phyloP scores from a whole-genome alignment of 2,888 invertebrate genomes.

The Polymixis lichenea region DNA sequence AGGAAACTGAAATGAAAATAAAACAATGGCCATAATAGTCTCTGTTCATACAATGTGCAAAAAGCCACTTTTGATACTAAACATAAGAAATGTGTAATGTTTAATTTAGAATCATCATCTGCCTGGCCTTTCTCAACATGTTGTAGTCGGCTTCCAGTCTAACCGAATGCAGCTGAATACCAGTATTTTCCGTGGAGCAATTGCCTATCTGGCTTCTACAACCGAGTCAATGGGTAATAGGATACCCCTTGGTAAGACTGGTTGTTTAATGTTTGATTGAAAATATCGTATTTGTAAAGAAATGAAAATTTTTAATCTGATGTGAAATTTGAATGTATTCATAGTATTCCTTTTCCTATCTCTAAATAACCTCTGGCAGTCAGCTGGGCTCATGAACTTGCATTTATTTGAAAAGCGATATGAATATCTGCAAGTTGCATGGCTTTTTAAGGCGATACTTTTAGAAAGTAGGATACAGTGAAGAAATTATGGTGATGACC shows the following conservation, averaged over 20 bases:
- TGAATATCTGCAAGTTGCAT: background rate
- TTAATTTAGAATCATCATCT: background rate
- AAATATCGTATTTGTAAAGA: background rate
- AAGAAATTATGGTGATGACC: conserved; percentile 26
- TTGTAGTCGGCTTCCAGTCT: too few relatives aligned
- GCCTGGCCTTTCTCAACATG: too few relatives aligned
- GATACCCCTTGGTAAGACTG: too few relatives aligned
- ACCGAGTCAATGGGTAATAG: too few relatives aligned
- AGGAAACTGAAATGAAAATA: background rate
- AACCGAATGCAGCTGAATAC: too few relatives aligned
- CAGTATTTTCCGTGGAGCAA: too few relatives aligned
- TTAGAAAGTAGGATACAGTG: background rate
- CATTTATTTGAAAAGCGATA: background rate
- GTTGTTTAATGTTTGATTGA: background rate
- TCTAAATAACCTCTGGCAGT: background rate
- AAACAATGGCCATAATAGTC: background rate
- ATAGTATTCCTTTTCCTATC: background rate
- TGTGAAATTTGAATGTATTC: background rate
- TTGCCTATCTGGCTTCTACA: too few relatives aligned
- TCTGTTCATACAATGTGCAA: background rate
- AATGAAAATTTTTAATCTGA: background rate
- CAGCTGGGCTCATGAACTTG: background rate
- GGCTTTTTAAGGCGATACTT: background rate
- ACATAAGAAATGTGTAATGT: background rate
- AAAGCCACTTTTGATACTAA: background rate